These are phyloP conservation scores for Pocillopora verrucosa DNA, from an alignment of 64 coral and sea anemone species.

Conservation along the genomic window DNA sequence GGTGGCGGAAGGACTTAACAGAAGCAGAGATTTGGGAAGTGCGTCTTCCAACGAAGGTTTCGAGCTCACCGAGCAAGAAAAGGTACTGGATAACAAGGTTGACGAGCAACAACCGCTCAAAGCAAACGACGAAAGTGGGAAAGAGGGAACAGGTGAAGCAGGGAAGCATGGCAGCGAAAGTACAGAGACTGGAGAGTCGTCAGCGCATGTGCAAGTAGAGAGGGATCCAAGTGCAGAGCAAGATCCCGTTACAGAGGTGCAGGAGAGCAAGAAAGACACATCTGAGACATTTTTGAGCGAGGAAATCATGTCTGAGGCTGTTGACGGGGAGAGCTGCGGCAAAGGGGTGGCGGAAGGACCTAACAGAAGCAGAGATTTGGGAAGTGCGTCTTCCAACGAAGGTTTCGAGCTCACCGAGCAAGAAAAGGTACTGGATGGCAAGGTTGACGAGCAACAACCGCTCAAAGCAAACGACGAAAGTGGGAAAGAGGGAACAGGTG, in stretches of 20 bases:
- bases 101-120: background rate
- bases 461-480: background rate
- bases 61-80: background rate
- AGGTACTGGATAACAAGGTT: background rate
- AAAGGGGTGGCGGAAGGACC: background rate
- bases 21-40: background rate
- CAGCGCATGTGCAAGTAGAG: too few relatives aligned
- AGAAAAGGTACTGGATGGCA: background rate
- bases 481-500: background rate
- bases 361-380: background rate
- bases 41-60: background rate
- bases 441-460: background rate
- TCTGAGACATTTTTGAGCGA: background rate
- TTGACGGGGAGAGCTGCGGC: background rate
- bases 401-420: background rate
- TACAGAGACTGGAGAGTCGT: too few relatives aligned
- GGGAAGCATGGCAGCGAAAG: background rate
- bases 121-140: background rate
- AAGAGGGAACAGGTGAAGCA: background rate
- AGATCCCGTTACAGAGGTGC: background rate
- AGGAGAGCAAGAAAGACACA: background rate
- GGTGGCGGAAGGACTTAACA: background rate
- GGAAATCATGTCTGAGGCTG: background rate
- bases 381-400: background rate
- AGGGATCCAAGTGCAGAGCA: background rate